Evolutionary conservation across 2,113 vertebrate species (phyloP).

Genomic region (Miniopterus natalensis): DNA sequence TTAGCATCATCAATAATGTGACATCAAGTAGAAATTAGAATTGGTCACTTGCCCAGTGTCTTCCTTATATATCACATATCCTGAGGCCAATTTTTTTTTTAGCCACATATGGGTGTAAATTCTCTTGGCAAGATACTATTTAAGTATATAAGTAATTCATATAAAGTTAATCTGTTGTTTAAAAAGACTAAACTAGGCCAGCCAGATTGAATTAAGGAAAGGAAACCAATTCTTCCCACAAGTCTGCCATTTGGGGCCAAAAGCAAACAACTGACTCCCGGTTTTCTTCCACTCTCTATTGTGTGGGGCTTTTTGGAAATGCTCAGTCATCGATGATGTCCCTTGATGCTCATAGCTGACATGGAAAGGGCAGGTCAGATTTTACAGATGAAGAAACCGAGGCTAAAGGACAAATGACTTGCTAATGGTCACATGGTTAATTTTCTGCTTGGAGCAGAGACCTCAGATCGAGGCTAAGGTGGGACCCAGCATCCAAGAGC

Average conservation of each 20-base stretch:
- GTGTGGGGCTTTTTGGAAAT: background rate
- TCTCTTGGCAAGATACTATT: background rate
- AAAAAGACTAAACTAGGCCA: background rate
- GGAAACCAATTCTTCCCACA: background rate
- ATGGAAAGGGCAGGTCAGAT: background rate
- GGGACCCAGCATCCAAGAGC: background rate
- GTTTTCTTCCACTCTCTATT: background rate
- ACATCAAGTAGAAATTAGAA: background rate
- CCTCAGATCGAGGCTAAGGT: background rate
- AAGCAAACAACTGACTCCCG: background rate
- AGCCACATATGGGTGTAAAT: background rate
- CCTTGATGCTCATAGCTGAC: background rate
- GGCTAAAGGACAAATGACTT: background rate
- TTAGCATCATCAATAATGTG: accelerated
- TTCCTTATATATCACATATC: background rate
- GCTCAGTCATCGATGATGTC: background rate
- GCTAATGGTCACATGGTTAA: background rate
- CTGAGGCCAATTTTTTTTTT: background rate
- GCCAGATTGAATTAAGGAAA: background rate
- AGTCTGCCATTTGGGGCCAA: background rate
- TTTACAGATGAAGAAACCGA: background rate
- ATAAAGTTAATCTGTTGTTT: constrained; percentile 16
- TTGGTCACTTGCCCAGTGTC: background rate
- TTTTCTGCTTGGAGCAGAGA: background rate
- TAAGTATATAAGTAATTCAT: constrained; percentile 25